phyloP scores from a whole-genome alignment of 92 coral and sea anemone genomes.

The Desmophyllum pertusum region DNA sequence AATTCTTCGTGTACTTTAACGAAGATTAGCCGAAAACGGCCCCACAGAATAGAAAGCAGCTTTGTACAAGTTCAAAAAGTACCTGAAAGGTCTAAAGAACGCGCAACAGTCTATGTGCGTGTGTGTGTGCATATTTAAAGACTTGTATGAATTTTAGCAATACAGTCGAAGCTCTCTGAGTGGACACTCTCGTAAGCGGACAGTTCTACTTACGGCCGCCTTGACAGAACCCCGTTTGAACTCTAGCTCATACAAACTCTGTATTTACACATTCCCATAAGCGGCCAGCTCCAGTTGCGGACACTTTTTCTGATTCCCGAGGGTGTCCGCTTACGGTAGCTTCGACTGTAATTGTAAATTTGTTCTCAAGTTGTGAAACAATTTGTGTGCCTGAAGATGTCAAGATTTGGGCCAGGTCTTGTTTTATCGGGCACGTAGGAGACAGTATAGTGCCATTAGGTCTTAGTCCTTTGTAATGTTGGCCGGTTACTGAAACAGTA shows the following conservation, averaged over 20 bases:
- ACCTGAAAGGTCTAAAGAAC: not conserved
- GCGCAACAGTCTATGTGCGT: too few relatives aligned
- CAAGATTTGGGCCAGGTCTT: not conserved
- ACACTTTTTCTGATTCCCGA: too few relatives aligned
- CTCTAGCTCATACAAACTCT: too few relatives aligned
- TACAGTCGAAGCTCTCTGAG: too few relatives aligned
- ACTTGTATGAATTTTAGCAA: not conserved
- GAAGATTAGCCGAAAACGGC: not conserved
- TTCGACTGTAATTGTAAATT: slow-evolving; percentile 9
- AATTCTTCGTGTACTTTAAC: not conserved
- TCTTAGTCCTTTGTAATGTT: not conserved
- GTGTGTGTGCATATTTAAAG: not conserved
- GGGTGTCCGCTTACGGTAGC: too few relatives aligned
- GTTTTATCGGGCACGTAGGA: not conserved
- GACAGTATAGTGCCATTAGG: not conserved
- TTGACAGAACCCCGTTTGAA: too few relatives aligned
- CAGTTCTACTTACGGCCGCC: too few relatives aligned
- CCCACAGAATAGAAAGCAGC: not conserved
- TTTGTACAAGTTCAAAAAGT: not conserved
- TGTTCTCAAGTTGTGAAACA: slow-evolving; percentile 8
- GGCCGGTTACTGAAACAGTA: not conserved
- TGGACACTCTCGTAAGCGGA: too few relatives aligned
- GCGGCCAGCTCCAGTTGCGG: too few relatives aligned
- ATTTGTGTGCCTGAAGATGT: not conserved
- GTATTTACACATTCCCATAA: too few relatives aligned